Percentiles rank a stretch among this genome's conserved stretches.
Evolutionary conservation across 37 sponge, comb jelly and placozoan species (phyloP).

Genomic region (Lycopodina hypogea): DNA sequence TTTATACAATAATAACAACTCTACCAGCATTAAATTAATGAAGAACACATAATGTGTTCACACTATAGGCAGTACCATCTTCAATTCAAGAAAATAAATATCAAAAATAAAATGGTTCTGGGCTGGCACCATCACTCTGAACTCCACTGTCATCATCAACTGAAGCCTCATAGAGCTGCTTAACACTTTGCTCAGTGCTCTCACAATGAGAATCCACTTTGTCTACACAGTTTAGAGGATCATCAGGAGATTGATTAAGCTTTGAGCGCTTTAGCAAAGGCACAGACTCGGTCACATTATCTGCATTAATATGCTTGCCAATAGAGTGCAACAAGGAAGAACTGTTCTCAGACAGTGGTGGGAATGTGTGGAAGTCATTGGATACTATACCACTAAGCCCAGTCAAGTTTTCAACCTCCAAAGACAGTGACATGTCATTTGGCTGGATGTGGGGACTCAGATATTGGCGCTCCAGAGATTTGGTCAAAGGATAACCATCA

Average conservation of each 20-base stretch:
- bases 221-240: not conserved
- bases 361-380: not conserved
- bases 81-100: constrained; percentile 55
- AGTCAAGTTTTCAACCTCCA: too few species aligned
- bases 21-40: too few species aligned
- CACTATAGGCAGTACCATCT: constrained; percentile 63
- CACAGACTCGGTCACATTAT: not conserved
- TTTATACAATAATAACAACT: too few species aligned
- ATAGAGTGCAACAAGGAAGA: not conserved
- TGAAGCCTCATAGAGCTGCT: not conserved
- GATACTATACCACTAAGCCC: not conserved
- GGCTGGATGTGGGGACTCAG: too few species aligned
- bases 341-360: not conserved
- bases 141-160: constrained; percentile 7
- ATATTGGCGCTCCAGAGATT: too few species aligned
- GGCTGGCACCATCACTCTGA: not conserved
- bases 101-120: not conserved
- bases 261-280: not conserved
- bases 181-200: not conserved
- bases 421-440: too few species aligned
- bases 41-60: constrained; percentile 31
- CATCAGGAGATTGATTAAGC: not conserved
- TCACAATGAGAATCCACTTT: not conserved
- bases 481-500: too few species aligned
- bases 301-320: not conserved